Base-by-base conservation (phyloP, 2,888 invertebrate genomes). In the Pseudoips prasinana region DNA sequence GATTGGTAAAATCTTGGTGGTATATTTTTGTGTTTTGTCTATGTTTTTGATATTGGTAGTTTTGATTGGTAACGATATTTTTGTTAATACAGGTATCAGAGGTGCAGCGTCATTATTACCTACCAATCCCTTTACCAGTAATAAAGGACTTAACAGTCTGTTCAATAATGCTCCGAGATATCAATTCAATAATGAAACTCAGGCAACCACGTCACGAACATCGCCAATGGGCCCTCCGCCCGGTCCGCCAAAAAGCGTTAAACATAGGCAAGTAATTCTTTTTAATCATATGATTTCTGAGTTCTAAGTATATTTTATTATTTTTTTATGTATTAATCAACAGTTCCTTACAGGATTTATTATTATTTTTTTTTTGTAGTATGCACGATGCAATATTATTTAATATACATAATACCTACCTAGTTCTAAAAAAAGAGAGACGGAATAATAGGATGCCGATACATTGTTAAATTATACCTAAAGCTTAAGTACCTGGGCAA, bases 221-320 rank as follows among this genome's bases (percentile, higher is more conserved):
- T 59, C 57, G 7, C 45, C 71, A 8, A 88, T 88, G 87, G 86
- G 87, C 4, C 87, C 87, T 10, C 87, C 87, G 1, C 41, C 64
- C 0, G 75, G 62, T 8, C 75, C 69, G 6, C 75, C 76, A 1
- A 64, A 61, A 14, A 73, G 56, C 52, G 58, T 70, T 1, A 86
- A 80, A 58, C 77, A 82, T 44, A 82, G 66, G 87, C 86, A 14
- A 2, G 14, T n/a, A n/a, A n/a, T n/a, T n/a, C n/a, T n/a, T n/a
- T n/a, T n/a, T n/a, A n/a, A n/a, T n/a, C n/a, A n/a, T n/a, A n/a
- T n/a, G n/a, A n/a, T n/a, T n/a, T n/a, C n/a, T n/a, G n/a, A n/a
- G n/a, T n/a, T n/a, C n/a, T n/a, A n/a, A n/a, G n/a, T n/a, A n/a
- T n/a, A n/a, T n/a, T n/a, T n/a, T n/a, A n/a, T n/a, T n/a, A n/a